Base-by-base conservation (phyloP, 2,113 vertebrate genomes). In the Actinemys pallida region DNA sequence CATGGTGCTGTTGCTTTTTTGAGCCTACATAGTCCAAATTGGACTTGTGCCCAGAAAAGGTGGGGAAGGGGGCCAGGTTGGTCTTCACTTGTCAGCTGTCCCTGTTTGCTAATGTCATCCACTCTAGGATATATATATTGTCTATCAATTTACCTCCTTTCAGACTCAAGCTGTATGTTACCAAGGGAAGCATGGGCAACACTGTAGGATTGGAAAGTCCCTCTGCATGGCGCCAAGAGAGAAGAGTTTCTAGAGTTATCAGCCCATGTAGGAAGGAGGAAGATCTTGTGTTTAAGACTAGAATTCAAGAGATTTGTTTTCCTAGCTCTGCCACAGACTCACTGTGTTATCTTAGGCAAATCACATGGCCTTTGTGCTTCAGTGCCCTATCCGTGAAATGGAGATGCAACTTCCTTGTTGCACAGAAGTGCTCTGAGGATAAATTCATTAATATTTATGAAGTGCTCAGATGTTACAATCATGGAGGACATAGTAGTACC, bases 51-150 rank as follows among this genome's bases (percentile, higher is more conserved):
- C 95, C 83, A 11, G 95, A 96, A 97, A 90, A 81, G 53, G 94
- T 93, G 96, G 83, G 90, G 87, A 91, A 93, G 97, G 92, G 89
- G 89, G 94, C 97, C 97, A 96, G 87, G 57, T 75, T 94, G 88
- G 78, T 83, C 96, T 95, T 91, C 87, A 6, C 62, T 88, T 93
- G 62, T 94, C 98, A 98, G 97, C 98, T 98, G 98, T 98, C 94
- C 65, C 92, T 93, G 86, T 94, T 95, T 94, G 90, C 93, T 81
- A 25, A 16, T 95, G 96, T 97, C 98, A 97, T 90, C 98, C 90
- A 95, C 50, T 10, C 57, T 17, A 86, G 81, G 95, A 95, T 97
- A 98, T 97, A 98, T 97, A 98, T 98, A 98, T 95, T 42, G 17
- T 14, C 1, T 56, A 89, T 93, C 93, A 93, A 94, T 97, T 96